phyloP scores from a whole-genome alignment of 1,140 invertebrate genomes.

The Solen grandis region DNA sequence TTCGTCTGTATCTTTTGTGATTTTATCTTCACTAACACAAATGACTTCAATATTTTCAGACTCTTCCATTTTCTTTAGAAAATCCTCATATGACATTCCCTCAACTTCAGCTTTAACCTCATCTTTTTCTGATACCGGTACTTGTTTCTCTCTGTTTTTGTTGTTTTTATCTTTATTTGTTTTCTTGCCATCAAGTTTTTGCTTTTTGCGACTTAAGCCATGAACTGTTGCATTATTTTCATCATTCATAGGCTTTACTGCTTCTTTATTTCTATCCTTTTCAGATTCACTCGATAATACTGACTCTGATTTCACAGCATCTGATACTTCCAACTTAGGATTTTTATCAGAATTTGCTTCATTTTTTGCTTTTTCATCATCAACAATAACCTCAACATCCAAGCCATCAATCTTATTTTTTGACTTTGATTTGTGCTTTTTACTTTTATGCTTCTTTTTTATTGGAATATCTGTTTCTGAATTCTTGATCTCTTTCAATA shows the following conservation, averaged over 20 bases:
- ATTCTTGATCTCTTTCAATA: not conserved
- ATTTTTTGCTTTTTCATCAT: not conserved
- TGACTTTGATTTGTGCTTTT: not conserved
- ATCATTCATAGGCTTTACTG: not conserved
- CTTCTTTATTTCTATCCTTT: no score
- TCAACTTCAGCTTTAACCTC: not conserved
- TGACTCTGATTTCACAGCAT: no score
- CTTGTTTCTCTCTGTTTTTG: not conserved
- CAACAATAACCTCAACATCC: not conserved
- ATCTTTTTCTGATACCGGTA: not conserved
- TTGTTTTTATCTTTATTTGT: not conserved
- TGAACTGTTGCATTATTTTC: not conserved
- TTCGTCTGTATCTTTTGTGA: not conserved
- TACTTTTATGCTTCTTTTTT: no score
- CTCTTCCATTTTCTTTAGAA: not conserved
- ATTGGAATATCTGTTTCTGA: not conserved
- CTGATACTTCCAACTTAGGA: no score
- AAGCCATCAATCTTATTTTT: not conserved
- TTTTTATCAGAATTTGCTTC: not conserved
- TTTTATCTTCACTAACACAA: not conserved
- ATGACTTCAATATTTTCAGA: not conserved
- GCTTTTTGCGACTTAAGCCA: not conserved
- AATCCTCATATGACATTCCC: not conserved
- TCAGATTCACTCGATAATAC: no score
- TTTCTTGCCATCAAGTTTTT: not conserved